Percentiles rank a stretch among this genome's conserved stretches.
These are phyloP conservation scores for Xiphias gladius DNA, from an alignment of 2,113 vertebrate species.

Conservation along the genomic window DNA sequence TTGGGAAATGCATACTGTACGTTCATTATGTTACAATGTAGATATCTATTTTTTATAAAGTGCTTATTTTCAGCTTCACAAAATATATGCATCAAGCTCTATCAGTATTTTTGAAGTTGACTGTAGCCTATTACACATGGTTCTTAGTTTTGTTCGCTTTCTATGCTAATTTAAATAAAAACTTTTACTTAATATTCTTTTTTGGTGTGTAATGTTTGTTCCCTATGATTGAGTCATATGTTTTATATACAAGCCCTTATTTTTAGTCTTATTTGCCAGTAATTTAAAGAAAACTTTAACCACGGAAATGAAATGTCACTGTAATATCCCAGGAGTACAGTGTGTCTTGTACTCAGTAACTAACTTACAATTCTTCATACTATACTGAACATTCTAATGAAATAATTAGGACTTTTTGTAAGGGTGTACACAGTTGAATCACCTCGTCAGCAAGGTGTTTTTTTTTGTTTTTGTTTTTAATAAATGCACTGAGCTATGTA, in stretches of 20 bases:
- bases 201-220: slow-evolving; percentile 13
- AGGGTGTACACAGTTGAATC: neutral
- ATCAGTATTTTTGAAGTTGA: slow-evolving; percentile 70
- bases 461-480: neutral
- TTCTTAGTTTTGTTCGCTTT: slow-evolving; percentile 63
- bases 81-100: slow-evolving; percentile 67
- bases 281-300: neutral
- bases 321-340: neutral
- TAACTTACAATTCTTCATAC: neutral
- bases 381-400: neutral
- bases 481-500: neutral
- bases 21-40: slow-evolving; percentile 84
- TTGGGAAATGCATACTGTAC: slow-evolving; percentile 78
- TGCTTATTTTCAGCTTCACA: slow-evolving; percentile 76
- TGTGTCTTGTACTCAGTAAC: neutral
- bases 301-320: neutral
- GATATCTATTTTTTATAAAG: slow-evolving; percentile 86
- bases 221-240: neutral
- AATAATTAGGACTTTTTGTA: neutral
- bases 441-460: too few relatives aligned
- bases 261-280: neutral
- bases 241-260: neutral
- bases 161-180: slow-evolving; percentile 83
- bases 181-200: slow-evolving; percentile 59
- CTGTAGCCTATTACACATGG: slow-evolving; percentile 63